phyloP scores from a whole-genome alignment of 2,797 vertebrate genomes.

The Sebastes taczanowskii region DNA sequence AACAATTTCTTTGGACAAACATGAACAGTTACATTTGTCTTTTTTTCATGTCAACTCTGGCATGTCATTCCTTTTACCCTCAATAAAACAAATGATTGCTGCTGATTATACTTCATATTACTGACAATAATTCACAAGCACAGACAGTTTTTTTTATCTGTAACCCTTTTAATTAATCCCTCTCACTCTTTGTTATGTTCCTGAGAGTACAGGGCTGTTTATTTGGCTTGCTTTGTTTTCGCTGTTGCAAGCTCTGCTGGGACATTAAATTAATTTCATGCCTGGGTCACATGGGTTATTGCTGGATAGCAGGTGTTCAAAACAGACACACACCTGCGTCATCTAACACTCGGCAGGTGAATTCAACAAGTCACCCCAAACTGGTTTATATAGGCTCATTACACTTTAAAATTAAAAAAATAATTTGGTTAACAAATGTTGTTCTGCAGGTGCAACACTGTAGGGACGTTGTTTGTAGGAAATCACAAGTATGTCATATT shows the following conservation, averaged over 20 bases:
- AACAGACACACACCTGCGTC: slow-evolving; percentile 57
- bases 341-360: slow-evolving; percentile 14
- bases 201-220: slow-evolving; percentile 28
- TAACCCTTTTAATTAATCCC: background rate
- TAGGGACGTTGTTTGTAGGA: background rate
- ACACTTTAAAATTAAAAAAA: background rate
- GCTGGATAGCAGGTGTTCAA: slow-evolving; percentile 62
- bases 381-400: background rate
- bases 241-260: slow-evolving; percentile 60
- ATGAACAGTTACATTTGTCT: background rate
- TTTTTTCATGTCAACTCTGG: no score
- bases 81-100: background rate
- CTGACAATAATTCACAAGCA: background rate
- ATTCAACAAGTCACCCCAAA: slow-evolving; percentile 19
- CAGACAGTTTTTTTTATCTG: background rate
- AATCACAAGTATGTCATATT: background rate
- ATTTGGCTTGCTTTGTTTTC: slow-evolving; percentile 58
- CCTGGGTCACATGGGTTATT: slow-evolving; percentile 49
- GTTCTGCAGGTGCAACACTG: background rate
- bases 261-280: slow-evolving; percentile 69
- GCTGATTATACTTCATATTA: background rate
- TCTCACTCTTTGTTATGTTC: background rate
- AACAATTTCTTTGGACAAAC: background rate
- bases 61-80: no score
- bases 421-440: background rate